These are phyloP conservation scores for Tetragonula clypearis DNA, from an alignment of 1,140 invertebrate species.

Conservation along the genomic window DNA sequence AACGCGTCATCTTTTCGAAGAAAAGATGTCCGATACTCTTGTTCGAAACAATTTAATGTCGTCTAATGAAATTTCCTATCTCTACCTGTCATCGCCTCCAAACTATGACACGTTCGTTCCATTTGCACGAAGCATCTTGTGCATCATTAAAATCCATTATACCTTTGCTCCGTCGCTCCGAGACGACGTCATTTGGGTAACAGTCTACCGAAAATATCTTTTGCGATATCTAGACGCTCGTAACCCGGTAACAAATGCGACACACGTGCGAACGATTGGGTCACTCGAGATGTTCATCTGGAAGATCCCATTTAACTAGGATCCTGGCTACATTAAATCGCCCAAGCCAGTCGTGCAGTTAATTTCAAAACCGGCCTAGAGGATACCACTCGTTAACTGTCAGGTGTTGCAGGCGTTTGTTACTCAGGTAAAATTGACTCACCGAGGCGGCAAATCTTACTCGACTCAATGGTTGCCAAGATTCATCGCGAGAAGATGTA, in stretches of 20 bases:
- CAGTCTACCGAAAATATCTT: background rate
- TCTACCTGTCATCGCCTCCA: background rate
- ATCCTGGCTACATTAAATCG: background rate
- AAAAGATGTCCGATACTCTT: background rate
- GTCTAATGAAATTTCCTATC: background rate
- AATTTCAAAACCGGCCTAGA: background rate
- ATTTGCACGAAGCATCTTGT: background rate
- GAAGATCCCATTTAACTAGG: background rate
- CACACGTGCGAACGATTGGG: constrained; percentile 1
- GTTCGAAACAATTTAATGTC: background rate
- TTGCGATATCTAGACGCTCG: background rate
- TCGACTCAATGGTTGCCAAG: no score
- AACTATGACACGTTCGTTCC: background rate
- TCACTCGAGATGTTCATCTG: constrained; percentile 10
- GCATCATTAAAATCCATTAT: background rate
- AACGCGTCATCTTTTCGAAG: background rate
- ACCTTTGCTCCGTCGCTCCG: background rate
- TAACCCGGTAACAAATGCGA: background rate
- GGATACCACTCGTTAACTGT: background rate
- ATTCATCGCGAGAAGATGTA: no score
- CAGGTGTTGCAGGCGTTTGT: background rate
- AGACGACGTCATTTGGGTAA: background rate
- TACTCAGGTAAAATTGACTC: background rate
- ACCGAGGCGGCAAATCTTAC: background rate
- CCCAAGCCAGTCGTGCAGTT: background rate